phyloP scores from a whole-genome alignment of 2,113 vertebrate species.

The Cyanocitta stelleri region DNA sequence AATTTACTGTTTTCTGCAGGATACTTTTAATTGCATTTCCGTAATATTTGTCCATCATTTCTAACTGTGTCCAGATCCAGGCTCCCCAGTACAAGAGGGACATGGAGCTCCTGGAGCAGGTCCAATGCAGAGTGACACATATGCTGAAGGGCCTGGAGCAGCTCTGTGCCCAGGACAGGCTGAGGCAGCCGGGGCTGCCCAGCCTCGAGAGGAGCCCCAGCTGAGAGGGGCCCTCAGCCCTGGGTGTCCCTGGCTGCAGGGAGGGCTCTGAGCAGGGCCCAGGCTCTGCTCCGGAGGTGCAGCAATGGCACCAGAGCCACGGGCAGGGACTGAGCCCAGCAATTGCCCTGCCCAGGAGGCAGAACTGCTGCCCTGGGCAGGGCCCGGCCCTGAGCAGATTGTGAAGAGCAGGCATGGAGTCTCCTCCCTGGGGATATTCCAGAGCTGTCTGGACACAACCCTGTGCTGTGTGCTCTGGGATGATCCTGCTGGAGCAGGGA shows the following conservation, averaged over 20 bases:
- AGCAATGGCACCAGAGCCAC: no score
- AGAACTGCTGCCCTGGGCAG: no score
- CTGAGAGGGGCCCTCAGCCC: no score
- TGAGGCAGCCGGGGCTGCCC: no score
- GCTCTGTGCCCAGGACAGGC: not conserved
- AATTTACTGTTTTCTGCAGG: not conserved
- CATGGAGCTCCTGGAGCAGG: rapidly evolving
- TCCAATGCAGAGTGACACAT: no score
- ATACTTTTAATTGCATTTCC: not conserved
- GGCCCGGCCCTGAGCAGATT: not conserved
- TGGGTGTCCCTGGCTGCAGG: no score
- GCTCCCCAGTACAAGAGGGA: not conserved
- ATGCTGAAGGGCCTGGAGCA: not conserved
- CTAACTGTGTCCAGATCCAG: not conserved
- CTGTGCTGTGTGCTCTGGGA: not conserved
- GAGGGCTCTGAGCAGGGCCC: no score
- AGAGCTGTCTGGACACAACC: not conserved
- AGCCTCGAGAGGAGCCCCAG: no score
- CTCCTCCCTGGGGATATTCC: not conserved
- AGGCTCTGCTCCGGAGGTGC: no score
- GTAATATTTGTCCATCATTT: not conserved
- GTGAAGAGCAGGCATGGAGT: not conserved
- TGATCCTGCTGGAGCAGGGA: not conserved
- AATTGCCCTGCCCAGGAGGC: no score
- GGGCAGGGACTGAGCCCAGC: no score